Percentiles rank a stretch among this genome's conserved stretches.
Evolutionary conservation across 2,113 vertebrate species (phyloP).

Genomic region (Haemorhous mexicanus): DNA sequence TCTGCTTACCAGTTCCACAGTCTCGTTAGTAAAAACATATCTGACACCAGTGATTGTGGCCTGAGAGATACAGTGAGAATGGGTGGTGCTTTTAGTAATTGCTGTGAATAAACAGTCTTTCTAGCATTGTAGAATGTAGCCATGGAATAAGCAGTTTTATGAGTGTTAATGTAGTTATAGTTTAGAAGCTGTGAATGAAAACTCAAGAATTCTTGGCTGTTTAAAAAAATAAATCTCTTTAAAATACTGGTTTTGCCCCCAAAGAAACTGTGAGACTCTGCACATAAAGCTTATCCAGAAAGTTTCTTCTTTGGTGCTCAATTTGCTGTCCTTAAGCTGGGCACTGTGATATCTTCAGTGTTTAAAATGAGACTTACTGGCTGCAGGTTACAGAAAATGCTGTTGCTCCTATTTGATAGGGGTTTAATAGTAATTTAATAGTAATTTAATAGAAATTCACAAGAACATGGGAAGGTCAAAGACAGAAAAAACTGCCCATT

Average conservation of each 20-base stretch:
- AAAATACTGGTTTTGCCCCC: background rate
- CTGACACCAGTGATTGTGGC: conserved; percentile 49
- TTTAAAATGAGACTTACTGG: background rate
- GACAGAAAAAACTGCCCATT: background rate
- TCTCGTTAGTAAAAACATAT: conserved; percentile 47
- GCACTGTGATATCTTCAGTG: background rate
- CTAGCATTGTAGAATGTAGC: background rate
- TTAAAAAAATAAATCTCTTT: background rate
- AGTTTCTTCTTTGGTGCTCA: background rate
- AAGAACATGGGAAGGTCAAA: background rate
- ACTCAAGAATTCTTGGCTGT: background rate
- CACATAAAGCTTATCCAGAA: background rate
- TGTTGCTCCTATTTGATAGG: background rate
- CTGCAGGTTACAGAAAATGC: background rate
- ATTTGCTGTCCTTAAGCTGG: background rate
- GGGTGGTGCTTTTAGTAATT: conserved; percentile 21
- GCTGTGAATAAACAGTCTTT: conserved; percentile 34
- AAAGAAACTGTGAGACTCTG: background rate
- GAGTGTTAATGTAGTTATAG: background rate
- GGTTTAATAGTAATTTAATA: background rate
- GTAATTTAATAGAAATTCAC: background rate
- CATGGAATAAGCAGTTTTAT: background rate
- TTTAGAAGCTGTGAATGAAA: conserved; percentile 27
- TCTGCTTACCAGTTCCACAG: conserved; percentile 54
- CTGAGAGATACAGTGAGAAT: conserved; percentile 17